Evolutionary conservation across 1,140 invertebrate genomes (phyloP).

Genomic region (Protaetia brevitarsis): DNA sequence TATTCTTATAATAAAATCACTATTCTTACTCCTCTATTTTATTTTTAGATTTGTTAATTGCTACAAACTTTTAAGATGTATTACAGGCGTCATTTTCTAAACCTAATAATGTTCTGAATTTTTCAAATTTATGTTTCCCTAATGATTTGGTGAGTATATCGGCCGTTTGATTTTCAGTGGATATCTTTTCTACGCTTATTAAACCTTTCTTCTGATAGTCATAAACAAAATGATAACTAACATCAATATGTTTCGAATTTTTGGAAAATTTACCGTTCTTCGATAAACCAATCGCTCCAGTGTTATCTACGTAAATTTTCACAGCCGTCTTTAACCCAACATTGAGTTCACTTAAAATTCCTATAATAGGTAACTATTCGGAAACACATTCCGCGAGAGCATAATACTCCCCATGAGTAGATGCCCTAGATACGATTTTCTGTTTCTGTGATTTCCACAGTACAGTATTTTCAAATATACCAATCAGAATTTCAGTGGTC

Average conservation of each 20-base stretch:
- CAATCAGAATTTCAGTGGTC: constrained; percentile 43
- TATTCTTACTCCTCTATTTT: too few species aligned
- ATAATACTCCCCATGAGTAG: constrained; percentile 37
- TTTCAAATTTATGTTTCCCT: not conserved
- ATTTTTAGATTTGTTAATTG: too few species aligned
- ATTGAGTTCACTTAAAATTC: constrained; percentile 27
- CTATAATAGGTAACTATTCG: constrained; percentile 28
- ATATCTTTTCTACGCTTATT: not conserved
- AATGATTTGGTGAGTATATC: not conserved
- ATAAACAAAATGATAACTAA: too few species aligned
- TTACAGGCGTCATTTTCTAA: too few species aligned
- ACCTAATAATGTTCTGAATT: too few species aligned
- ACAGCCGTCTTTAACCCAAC: constrained; percentile 25
- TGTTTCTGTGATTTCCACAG: constrained; percentile 38
- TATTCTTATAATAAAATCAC: too few species aligned
- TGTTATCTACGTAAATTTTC: constrained; percentile 32
- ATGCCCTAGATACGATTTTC: constrained; percentile 33
- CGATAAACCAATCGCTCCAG: constrained; percentile 29
- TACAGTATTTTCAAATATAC: constrained; percentile 35
- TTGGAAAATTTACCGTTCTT: constrained; percentile 35
- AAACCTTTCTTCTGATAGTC: not conserved
- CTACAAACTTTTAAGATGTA: too few species aligned
- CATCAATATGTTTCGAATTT: constrained; percentile 2
- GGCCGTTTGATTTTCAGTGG: not conserved
- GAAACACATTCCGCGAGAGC: constrained; percentile 33